Percentiles rank a stretch among this genome's conserved stretches.
These are phyloP conservation scores for Phylloscopus whistleri DNA, from an alignment of 2,113 vertebrate species.

Conservation along the genomic window DNA sequence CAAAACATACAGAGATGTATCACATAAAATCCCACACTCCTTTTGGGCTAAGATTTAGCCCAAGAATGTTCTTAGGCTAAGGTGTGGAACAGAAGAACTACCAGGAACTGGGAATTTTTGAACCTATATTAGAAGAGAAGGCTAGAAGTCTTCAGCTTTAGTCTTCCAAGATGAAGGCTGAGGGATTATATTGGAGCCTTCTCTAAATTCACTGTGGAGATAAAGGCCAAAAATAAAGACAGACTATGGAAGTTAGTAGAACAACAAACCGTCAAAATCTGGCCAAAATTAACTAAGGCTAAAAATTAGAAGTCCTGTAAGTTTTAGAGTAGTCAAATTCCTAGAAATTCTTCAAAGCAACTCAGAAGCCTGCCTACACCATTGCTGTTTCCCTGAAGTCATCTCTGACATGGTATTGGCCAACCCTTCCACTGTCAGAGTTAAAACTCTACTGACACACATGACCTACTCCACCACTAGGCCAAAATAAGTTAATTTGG, in stretches of 20 bases:
- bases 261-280: neutral
- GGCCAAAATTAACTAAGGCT: neutral
- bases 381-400: neutral
- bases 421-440: neutral
- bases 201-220: neutral
- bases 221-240: neutral
- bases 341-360: neutral
- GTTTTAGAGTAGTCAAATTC: neutral
- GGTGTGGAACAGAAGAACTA: neutral
- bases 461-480: neutral
- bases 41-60: neutral
- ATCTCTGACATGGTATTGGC: neutral
- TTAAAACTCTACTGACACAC: neutral
- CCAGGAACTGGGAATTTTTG: neutral
- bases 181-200: neutral
- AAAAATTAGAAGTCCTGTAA: neutral
- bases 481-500: neutral
- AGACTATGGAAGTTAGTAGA: neutral
- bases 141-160: neutral
- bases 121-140: neutral
- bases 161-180: neutral
- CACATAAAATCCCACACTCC: neutral
- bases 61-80: neutral
- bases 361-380: neutral
- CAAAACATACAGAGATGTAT: neutral